Percentiles rank a stretch among this genome's conserved stretches.
Evolutionary conservation across 1,140 invertebrate species (phyloP).

Genomic region (Armadillidium nasatum): DNA sequence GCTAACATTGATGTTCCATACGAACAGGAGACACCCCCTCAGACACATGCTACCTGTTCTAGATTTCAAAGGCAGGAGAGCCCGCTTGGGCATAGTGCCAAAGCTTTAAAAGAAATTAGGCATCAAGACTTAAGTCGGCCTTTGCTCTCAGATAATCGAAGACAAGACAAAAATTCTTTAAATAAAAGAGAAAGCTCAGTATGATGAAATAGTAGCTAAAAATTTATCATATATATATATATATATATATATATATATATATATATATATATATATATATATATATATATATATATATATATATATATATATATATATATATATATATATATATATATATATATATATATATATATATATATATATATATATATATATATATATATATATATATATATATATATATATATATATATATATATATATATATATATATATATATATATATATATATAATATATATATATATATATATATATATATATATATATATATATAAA

Average conservation of each 20-base stretch:
- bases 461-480: too few relatives aligned
- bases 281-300: neutral
- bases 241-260: neutral
- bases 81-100: neutral
- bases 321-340: too few relatives aligned
- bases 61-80: neutral
- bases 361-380: too few relatives aligned
- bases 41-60: neutral
- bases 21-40: neutral
- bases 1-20: neutral
- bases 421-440: too few relatives aligned
- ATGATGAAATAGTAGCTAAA: neutral
- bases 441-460: too few relatives aligned
- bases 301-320: constrained; percentile 6
- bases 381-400: too few relatives aligned
- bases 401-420: too few relatives aligned
- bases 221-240: neutral
- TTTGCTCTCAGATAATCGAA: neutral
- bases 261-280: neutral
- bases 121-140: neutral
- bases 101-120: neutral
- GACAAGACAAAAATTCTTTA: neutral
- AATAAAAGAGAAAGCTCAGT: neutral
- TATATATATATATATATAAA: too few relatives aligned
- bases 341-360: too few relatives aligned